phyloP scores from a whole-genome alignment of 2,797 vertebrate genomes.

The Gambelia wislizenii region DNA sequence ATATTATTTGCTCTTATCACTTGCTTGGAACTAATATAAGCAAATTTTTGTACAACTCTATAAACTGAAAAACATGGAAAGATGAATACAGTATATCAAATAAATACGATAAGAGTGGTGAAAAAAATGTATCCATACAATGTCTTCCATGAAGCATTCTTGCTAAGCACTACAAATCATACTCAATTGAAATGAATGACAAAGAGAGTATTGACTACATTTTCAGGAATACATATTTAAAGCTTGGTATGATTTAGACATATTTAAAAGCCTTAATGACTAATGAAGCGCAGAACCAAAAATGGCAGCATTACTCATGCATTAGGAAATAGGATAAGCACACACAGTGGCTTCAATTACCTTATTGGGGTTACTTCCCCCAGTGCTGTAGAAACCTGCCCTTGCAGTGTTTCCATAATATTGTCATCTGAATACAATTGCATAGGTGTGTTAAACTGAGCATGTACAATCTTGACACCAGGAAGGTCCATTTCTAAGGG shows the following conservation, averaged over 20 bases:
- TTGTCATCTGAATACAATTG: constrained; percentile 87
- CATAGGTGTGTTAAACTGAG: constrained; percentile 86
- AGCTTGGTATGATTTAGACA: neutral
- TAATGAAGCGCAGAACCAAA: constrained; percentile 33
- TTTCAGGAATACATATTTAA: neutral
- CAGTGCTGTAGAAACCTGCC: constrained; percentile 85
- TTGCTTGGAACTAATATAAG: neutral
- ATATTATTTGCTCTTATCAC: neutral
- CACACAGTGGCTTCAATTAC: constrained; percentile 71
- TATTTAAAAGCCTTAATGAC: constrained; percentile 4
- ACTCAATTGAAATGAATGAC: neutral
- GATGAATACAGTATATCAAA: neutral
- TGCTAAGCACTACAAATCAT: neutral
- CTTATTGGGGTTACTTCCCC: constrained; percentile 80
- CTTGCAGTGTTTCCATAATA: constrained; percentile 85
- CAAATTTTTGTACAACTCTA: neutral
- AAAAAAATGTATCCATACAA: too few species aligned
- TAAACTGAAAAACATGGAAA: neutral
- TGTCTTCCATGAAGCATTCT: neutral
- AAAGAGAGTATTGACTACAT: neutral
- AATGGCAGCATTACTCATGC: constrained; percentile 23
- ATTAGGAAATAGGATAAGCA: constrained; percentile 44
- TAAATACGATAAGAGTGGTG: neutral
- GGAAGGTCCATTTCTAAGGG: constrained; percentile 85
- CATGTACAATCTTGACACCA: constrained; percentile 83